Percentiles rank a stretch among this genome's conserved stretches.
phyloP scores from a whole-genome alignment of 2,888 invertebrate species.

The Brachyptera putata region DNA sequence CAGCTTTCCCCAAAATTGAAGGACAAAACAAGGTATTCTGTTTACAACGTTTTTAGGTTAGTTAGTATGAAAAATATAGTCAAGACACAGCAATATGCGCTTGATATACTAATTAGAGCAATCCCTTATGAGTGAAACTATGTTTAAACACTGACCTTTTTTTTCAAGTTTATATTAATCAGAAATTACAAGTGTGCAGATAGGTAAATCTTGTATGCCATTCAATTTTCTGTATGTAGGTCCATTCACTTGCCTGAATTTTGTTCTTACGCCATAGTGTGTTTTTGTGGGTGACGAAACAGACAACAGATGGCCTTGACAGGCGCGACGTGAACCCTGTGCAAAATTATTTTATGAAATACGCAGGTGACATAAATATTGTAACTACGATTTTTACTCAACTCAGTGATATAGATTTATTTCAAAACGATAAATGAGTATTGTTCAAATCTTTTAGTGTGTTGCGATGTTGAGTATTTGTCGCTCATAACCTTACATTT shows the following conservation, averaged over 20 bases:
- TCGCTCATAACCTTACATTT: too few relatives aligned
- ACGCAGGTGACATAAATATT: too few relatives aligned
- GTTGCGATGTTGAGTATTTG: too few relatives aligned
- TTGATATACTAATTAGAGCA: background rate
- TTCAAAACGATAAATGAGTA: too few relatives aligned
- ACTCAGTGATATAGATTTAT: too few relatives aligned
- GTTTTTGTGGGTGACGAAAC: constrained; percentile 28
- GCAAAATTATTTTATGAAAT: too few relatives aligned
- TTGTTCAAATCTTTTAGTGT: too few relatives aligned
- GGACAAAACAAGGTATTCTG: background rate
- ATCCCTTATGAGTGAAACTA: background rate
- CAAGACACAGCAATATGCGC: constrained; percentile 1
- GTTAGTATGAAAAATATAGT: background rate
- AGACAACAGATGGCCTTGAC: constrained; percentile 27
- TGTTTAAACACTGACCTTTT: background rate
- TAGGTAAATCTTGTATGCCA: too few relatives aligned
- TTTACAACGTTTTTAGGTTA: constrained; percentile 1
- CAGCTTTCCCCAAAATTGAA: constrained; percentile 11
- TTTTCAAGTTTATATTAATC: background rate
- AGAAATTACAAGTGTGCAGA: too few relatives aligned
- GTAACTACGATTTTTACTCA: too few relatives aligned
- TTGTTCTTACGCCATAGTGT: constrained; percentile 27
- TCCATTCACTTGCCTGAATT: background rate
- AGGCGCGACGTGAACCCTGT: too few relatives aligned
- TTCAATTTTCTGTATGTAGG: too few relatives aligned